Percentiles rank a stretch among this genome's conserved stretches.
These are phyloP conservation scores for Rhodinocichla rosea DNA, from an alignment of 2,113 vertebrate genomes.

Conservation along the genomic window DNA sequence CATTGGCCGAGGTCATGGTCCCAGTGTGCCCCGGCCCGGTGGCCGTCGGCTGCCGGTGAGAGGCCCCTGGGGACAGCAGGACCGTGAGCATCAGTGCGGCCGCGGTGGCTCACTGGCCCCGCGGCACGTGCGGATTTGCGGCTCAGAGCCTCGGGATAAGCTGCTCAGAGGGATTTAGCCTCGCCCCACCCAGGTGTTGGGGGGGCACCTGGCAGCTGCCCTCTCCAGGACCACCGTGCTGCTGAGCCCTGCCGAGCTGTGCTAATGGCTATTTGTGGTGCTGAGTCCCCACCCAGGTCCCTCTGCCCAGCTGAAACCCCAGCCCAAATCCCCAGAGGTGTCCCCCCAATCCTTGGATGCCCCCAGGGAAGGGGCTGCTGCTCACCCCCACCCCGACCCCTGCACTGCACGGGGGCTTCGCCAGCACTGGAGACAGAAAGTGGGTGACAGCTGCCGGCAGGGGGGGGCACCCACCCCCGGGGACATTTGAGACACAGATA, in stretches of 20 bases:
- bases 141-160: neutral
- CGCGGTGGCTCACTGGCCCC: accelerated
- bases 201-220: neutral
- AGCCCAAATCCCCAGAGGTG: neutral
- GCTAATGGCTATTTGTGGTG: accelerated
- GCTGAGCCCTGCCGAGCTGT: accelerated
- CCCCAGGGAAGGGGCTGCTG: neutral
- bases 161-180: constrained; percentile 44
- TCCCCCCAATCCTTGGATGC: neutral
- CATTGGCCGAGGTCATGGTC: constrained; percentile 90
- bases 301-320: neutral
- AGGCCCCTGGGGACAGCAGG: neutral
- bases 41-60: constrained; percentile 56
- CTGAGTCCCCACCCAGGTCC: accelerated
- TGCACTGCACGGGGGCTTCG: accelerated
- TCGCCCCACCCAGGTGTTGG: neutral
- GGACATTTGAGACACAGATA: constrained; percentile 43
- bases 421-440: neutral
- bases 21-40: constrained; percentile 23
- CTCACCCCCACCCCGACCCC: neutral
- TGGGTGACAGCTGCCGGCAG: neutral
- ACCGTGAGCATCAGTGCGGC: accelerated
- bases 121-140: neutral
- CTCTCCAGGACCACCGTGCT: neutral
- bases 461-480: neutral